Base-by-base conservation (phyloP, 2,113 vertebrate species). In the Puntigrus tetrazona region DNA sequence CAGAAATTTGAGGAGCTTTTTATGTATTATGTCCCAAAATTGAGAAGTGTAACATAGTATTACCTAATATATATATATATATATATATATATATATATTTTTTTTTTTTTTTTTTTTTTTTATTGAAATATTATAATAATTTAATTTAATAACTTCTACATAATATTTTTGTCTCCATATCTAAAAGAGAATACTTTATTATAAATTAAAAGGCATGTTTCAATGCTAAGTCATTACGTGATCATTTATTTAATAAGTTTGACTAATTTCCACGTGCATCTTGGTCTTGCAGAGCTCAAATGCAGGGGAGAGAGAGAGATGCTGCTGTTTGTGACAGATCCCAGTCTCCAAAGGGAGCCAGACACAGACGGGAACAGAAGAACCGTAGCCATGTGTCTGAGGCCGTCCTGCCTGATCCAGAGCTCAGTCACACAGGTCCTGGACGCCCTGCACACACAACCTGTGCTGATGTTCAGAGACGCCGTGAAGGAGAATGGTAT, bases 271-370 rank as follows among this genome's bases (percentile, higher is more conserved):
- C 9, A 34, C 20, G 4, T 70, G 20, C 20, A 27, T 61, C 55
- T 61, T 14, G 34, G n/a, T 65, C 27, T 57, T 47, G 27, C 84
- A 95, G 94, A n/a, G 78, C 25, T 29, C 75, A 10, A 84, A 90
- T 85, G 65, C 86, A 85, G 92, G 88, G n/a, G 94, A 94, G 84
- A n/a, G n/a, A 92, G 88, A 63, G 96, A 97, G 70, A 86, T 94
- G 78, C 95, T 93, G 93, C 90, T 99, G 86, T 94, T 95, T 89
- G 95, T 98, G 85, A 98, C 96, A 14, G 97, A 99, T 88, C 81
- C 88, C 70, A 95, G 95, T 13, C 91, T 98, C 86, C n/a, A n/a
- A n/a, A 88, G 82, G 0, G 91, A 85, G 61, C 69, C 31, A 1
- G 57, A 61, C 50, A 0, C 82, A 87, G 81, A n/a, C n/a, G 16